Evolutionary conservation across 1,140 invertebrate genomes (phyloP), one percentile per base, ranked within the genome.

Genomic region (Brachionus sp.): DNA sequence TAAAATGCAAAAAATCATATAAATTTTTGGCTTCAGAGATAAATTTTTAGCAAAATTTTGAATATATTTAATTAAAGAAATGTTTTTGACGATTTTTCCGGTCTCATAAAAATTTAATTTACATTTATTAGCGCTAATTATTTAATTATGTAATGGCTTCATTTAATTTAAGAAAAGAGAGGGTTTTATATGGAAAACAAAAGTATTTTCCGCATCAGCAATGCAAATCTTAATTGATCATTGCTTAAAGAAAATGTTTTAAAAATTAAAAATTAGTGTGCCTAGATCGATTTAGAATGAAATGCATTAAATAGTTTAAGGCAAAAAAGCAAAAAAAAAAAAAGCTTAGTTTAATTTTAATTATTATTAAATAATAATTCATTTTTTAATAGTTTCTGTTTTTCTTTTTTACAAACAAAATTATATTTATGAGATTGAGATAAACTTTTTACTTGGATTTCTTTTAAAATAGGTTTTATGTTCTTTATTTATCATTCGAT

Each of bases 351-450:
- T 9, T 9, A 57, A 57, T 19, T 57, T 57, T 57, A 57, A 57
- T 57, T 57, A 57, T 57, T 57, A 57, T 57, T 57, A 25, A 57
- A 57, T 57, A 57, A 57, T 57, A 57, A 57, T 57, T 57, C 19
- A 57, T 57, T n/a, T 57, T 19, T 57, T 57, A 23, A 57, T 25
- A n/a, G 50, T 57, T 57, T 23, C 50, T 57, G 50, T n/a, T 57
- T 57, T 9, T 57, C n/a, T 19, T 57, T 57, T 19, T 5, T 13
- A 29, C 12, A 42, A 42, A 42, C 39, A 42, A 42, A 13, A 42
- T 57, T 57, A 23, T 57, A 57, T 57, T 57, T 57, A 57, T 57
- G 50, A 57, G 50, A 57, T 57, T 57, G 19, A 19, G 50, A 57
- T 57, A 57, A 57, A 57, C 50, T 57, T 57, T 57, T 57, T 29